Conservation (phyloP, 1,140 invertebrate species). For the Cotesia glomerata region DNA sequence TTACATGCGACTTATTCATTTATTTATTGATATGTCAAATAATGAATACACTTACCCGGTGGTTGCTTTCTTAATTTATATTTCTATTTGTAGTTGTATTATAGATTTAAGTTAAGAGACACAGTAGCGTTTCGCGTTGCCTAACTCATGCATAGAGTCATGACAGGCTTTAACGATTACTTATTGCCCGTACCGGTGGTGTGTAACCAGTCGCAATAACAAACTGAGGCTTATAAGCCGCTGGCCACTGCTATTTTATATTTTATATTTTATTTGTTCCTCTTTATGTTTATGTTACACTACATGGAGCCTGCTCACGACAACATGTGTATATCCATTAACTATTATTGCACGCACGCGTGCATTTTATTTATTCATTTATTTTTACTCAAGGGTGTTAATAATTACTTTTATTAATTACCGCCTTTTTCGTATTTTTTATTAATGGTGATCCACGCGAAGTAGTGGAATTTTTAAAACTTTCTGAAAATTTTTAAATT, state of each 20-base stretch:
- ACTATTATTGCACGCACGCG: not conserved
- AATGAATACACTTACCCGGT: no score
- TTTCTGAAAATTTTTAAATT: no score
- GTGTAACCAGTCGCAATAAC: conserved; percentile 36
- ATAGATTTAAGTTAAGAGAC: not conserved
- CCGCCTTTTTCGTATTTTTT: no score
- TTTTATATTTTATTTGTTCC: conserved; percentile 30
- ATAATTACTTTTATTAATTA: not conserved
- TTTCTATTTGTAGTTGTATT: not conserved
- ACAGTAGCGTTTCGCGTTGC: conserved; percentile 37
- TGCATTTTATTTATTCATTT: not conserved
- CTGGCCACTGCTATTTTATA: conserved; percentile 37
- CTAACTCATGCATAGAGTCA: conserved; percentile 50
- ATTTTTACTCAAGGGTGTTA: not conserved
- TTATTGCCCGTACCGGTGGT: conserved; percentile 39
- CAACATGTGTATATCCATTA: not conserved
- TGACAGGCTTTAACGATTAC: conserved; percentile 46
- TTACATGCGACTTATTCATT: no score
- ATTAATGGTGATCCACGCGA: no score
- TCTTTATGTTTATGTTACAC: not conserved
- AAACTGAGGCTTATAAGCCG: conserved; percentile 36
- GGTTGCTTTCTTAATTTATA: no score
- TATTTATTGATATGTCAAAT: no score
- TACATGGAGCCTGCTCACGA: not conserved
- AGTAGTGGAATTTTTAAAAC: no score